Conservation (phyloP, 1,140 invertebrate genomes). For the Drosophila pachea region DNA sequence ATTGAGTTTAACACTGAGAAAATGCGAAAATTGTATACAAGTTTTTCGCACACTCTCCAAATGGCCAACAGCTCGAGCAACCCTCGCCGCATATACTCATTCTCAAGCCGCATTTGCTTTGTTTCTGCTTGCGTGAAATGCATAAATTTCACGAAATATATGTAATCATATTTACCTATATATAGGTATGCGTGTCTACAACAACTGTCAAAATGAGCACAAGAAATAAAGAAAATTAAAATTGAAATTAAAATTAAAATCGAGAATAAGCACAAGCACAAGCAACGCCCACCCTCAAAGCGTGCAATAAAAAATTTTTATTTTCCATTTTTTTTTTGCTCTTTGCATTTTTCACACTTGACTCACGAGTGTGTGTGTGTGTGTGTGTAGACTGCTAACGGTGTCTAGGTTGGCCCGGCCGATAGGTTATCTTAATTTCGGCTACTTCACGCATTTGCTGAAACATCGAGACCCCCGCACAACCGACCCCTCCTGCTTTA, state of each 20-base stretch:
- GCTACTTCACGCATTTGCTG: conserved; percentile 28
- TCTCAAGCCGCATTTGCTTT: not conserved
- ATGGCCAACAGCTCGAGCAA: not conserved
- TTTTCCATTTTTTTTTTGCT: not conserved
- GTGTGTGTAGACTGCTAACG: conserved; percentile 1
- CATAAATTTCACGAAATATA: conserved; percentile 32
- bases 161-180: conserved; percentile 8
- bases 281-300: conserved; percentile 5
- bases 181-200: conserved; percentile 5
- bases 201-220: conserved; percentile 23
- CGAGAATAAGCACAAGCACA: not conserved
- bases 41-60: too few species aligned
- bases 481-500: not conserved
- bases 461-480: not conserved
- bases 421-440: conserved; percentile 31
- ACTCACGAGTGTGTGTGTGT: conserved; percentile 14
- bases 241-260: not conserved
- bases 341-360: conserved; percentile 1
- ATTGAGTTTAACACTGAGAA: too few species aligned
- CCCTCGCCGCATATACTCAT: conserved; percentile 16
- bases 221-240: conserved; percentile 23
- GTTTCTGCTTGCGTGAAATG: conserved; percentile 21
- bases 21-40: too few species aligned
- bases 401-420: conserved; percentile 19
- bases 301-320: conserved; percentile 13